phyloP scores from a whole-genome alignment of 2,888 invertebrate genomes.

The Rhodophaea formosa region DNA sequence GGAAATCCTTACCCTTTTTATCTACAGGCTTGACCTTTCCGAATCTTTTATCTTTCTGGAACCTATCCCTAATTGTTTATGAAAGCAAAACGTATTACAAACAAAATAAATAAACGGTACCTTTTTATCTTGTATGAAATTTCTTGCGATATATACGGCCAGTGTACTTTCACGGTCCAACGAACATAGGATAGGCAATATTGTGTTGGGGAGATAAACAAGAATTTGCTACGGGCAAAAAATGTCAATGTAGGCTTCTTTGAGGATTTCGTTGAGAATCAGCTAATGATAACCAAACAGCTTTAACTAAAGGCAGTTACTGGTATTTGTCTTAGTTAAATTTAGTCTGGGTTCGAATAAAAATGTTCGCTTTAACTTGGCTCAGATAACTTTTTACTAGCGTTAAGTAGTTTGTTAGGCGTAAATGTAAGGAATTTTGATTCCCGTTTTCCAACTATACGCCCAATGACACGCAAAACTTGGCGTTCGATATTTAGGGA shows the following conservation, averaged over 20 bases:
- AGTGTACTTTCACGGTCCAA: constrained; percentile 11
- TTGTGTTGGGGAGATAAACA: constrained; percentile 10
- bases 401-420: too few species aligned
- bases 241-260: background rate
- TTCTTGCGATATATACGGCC: constrained; percentile 12
- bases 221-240: constrained; percentile 5
- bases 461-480: too few species aligned
- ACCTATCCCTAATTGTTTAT: background rate
- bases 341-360: too few species aligned
- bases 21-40: background rate
- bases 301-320: too few species aligned
- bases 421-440: too few species aligned
- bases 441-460: too few species aligned
- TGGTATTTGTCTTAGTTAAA: too few species aligned
- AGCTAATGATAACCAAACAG: background rate
- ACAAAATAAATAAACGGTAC: constrained; percentile 1
- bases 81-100: constrained; percentile 3
- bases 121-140: constrained; percentile 14
- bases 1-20: background rate
- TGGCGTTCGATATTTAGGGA: too few species aligned
- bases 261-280: background rate
- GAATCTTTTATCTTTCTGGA: background rate
- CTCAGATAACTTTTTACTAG: too few species aligned
- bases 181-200: constrained; percentile 4
- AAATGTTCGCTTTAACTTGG: too few species aligned